phyloP scores from a whole-genome alignment of 2,888 invertebrate species.

The Hemithea aestivaria region DNA sequence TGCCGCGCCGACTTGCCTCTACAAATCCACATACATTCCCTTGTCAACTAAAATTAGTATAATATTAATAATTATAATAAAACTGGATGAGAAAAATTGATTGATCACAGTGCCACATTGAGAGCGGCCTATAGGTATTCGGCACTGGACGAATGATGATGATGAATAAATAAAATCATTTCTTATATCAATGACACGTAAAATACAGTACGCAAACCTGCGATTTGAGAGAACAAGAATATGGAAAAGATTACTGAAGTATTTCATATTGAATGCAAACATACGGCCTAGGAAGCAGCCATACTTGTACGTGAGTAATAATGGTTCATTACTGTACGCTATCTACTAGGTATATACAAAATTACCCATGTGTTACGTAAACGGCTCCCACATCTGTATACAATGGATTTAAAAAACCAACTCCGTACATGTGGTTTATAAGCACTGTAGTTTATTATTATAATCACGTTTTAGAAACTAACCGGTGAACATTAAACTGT shows the following conservation, averaged over 20 bases:
- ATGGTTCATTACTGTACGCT: constrained; percentile 33
- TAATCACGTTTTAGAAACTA: neutral
- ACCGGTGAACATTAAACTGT: too few relatives aligned
- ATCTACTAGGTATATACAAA: constrained; percentile 31
- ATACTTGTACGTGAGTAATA: constrained; percentile 26
- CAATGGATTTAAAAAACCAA: constrained; percentile 18
- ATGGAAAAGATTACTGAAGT: too few relatives aligned
- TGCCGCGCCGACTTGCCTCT: constrained; percentile 48
- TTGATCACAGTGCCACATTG: too few relatives aligned
- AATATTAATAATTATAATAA: neutral
- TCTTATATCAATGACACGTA: too few relatives aligned
- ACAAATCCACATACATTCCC: constrained; percentile 22
- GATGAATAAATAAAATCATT: too few relatives aligned
- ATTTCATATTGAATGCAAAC: neutral
- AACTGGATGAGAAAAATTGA: neutral
- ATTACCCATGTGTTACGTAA: constrained; percentile 46
- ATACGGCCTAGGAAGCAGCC: constrained; percentile 11
- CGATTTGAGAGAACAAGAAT: too few relatives aligned
- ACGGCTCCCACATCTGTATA: constrained; percentile 27
- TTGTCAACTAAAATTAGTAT: constrained; percentile 6
- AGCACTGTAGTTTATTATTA: constrained; percentile 1
- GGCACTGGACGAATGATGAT: too few relatives aligned
- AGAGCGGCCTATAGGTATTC: too few relatives aligned
- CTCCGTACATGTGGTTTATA: constrained; percentile 10
- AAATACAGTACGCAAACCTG: too few relatives aligned